Conservation (phyloP, 1,140 invertebrate species). For the Neelides sp. region DNA sequence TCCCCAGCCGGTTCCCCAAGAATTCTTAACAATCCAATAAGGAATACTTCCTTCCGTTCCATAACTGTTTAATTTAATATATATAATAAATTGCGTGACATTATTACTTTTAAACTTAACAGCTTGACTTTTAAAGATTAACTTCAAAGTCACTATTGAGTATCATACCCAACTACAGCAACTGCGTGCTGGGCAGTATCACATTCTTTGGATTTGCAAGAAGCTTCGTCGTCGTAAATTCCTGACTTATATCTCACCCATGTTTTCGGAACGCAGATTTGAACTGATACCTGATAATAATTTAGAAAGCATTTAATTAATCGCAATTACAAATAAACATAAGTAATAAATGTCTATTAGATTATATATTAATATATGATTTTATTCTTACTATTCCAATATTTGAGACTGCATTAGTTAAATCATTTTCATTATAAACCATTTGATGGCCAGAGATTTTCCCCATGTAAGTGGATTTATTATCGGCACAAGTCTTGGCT, state of each 20-base stretch:
- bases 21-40: constrained; percentile 86
- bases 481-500: no score
- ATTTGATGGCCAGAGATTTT: no score
- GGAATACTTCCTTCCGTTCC: constrained; percentile 49
- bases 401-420: constrained; percentile 31
- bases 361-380: background rate
- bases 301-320: no score
- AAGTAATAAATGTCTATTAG: background rate
- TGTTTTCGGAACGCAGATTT: constrained; percentile 77
- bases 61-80: constrained; percentile 39
- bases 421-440: background rate
- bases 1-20: constrained; percentile 61
- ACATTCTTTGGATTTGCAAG: no score
- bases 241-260: constrained; percentile 65
- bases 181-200: no score
- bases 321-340: background rate
- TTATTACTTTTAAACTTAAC: no score
- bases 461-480: no score
- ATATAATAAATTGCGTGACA: no score
- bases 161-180: no score
- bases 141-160: no score
- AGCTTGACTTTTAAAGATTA: no score
- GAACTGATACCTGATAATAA: constrained; percentile 46
- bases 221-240: constrained; percentile 43
- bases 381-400: background rate